A percentile compares a stretch with the other conserved stretches of the same genome.
These are phyloP conservation scores for Siderastrea radians DNA, from an alignment of 92 coral and sea anemone species.

Conservation along the genomic window DNA sequence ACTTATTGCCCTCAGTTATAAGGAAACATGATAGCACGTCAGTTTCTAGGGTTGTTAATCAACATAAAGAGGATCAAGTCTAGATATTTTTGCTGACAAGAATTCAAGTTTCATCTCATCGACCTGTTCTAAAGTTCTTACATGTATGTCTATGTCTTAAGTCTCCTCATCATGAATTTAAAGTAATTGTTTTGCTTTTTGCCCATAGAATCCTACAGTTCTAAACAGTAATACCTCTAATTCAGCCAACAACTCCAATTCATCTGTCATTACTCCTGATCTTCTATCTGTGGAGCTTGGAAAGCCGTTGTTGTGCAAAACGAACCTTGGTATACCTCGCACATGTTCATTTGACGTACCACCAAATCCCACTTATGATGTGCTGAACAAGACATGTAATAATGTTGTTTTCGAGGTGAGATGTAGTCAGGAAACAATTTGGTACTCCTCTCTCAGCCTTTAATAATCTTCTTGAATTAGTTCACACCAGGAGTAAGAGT, in stretches of 20 bases:
- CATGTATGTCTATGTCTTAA: neutral
- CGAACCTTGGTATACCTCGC: slow-evolving; percentile 69
- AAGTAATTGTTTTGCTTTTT: neutral
- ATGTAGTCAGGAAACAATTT: neutral
- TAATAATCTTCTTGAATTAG: too few relatives aligned
- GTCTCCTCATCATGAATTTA: neutral
- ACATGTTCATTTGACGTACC: slow-evolving; percentile 77
- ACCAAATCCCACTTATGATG: slow-evolving; percentile 80
- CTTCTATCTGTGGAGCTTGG: slow-evolving; percentile 42
- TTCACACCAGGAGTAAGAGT: too few relatives aligned
- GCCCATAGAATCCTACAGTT: slow-evolving; percentile 62
- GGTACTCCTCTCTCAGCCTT: neutral
- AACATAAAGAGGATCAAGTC: too few relatives aligned
- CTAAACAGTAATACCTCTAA: slow-evolving; percentile 22
- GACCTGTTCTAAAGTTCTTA: too few relatives aligned
- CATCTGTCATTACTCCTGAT: slow-evolving; percentile 46
- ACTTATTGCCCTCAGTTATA: too few relatives aligned
- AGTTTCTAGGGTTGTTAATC: too few relatives aligned
- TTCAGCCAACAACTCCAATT: slow-evolving; percentile 34
- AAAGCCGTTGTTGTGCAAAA: slow-evolving; percentile 78
- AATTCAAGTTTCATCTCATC: too few relatives aligned
- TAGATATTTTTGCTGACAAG: too few relatives aligned
- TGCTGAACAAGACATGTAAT: slow-evolving; percentile 74
- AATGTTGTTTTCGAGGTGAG: slow-evolving; percentile 92
- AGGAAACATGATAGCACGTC: too few relatives aligned